These are phyloP conservation scores for Spheniscus humboldti DNA, from an alignment of 2,797 vertebrate genomes.

Conservation along the genomic window DNA sequence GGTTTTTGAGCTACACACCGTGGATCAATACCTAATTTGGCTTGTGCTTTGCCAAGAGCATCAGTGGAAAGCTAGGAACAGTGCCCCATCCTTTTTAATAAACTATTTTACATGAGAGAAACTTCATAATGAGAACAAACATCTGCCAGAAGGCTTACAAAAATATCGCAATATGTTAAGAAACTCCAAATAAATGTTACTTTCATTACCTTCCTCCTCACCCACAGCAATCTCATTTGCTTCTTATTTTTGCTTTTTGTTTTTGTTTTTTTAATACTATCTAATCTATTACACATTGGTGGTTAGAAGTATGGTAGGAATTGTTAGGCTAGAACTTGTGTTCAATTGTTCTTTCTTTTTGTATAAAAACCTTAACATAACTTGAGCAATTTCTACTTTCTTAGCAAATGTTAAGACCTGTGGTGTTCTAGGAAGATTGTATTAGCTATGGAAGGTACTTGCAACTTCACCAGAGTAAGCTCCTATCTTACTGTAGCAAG, in stretches of 20 bases:
- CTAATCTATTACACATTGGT: not conserved
- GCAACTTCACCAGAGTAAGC: not conserved
- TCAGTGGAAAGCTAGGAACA: not conserved
- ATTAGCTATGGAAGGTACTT: not conserved
- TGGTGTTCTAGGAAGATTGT: not conserved
- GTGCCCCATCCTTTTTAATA: not conserved
- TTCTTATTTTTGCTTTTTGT: not conserved
- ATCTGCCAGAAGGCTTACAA: not conserved
- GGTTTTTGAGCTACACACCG: not conserved
- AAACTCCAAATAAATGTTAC: not conserved
- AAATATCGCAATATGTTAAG: not conserved
- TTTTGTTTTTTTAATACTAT: not conserved
- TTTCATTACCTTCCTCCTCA: not conserved
- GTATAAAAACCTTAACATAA: not conserved
- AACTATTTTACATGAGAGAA: not conserved
- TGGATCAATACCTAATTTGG: not conserved
- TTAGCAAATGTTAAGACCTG: not conserved
- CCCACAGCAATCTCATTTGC: not conserved
- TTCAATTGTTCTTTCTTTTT: not conserved
- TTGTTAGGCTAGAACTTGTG: not conserved
- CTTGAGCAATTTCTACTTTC: not conserved
- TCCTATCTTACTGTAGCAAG: not conserved
- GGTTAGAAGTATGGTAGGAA: not conserved
- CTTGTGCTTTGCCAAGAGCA: not conserved
- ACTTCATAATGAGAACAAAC: not conserved